Conservation (phyloP, 2,797 vertebrate species). For the Hydrophis major region DNA sequence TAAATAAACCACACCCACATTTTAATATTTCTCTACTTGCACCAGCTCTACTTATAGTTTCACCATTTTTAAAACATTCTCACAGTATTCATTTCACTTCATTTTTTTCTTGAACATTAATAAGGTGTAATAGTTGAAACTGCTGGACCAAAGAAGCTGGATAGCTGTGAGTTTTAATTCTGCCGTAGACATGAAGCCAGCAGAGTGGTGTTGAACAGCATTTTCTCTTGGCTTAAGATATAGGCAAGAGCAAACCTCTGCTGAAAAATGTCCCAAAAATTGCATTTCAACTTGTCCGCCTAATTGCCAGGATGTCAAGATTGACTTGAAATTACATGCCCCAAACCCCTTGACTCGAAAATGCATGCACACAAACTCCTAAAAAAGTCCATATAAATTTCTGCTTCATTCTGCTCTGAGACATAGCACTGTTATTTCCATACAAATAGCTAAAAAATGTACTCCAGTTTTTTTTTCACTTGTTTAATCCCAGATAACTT, state of each 20-base stretch:
- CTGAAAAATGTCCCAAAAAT: neutral
- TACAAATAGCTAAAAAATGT: neutral
- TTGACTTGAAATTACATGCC: neutral
- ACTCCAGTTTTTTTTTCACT: neutral
- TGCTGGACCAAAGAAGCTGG: neutral
- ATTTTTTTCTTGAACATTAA: neutral
- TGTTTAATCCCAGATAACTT: neutral
- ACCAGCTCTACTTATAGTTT: neutral
- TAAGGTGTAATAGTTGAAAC: neutral
- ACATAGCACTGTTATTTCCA: neutral
- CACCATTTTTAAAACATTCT: neutral
- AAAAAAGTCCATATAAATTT: neutral
- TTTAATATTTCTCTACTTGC: neutral
- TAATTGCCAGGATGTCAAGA: neutral
- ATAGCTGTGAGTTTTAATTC: neutral
- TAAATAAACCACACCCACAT: neutral
- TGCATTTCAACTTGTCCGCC: neutral
- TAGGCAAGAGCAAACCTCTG: neutral
- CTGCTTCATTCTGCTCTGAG: neutral
- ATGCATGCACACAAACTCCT: neutral
- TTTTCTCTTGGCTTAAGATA: neutral
- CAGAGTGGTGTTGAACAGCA: neutral
- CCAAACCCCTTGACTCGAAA: neutral
- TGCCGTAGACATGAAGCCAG: neutral
- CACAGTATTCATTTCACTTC: neutral